Conservation (phyloP, 2,797 vertebrate genomes). For the Cyprinella venusta region DNA sequence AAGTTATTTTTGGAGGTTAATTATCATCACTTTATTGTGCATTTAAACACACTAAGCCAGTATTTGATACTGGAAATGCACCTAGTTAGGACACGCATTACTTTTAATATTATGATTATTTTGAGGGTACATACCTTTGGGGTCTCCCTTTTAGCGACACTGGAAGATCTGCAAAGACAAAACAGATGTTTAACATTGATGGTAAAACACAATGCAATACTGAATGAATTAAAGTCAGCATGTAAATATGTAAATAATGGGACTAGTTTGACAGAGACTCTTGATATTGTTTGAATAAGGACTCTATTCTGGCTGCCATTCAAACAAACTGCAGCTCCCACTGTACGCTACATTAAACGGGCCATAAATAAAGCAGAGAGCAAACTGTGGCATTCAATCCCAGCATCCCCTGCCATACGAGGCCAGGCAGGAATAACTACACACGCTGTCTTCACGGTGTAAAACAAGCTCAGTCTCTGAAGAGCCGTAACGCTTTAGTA, state of each 20-base stretch:
- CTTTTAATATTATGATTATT: background rate
- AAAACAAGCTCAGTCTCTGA: background rate
- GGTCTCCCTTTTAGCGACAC: slow-evolving; percentile 73
- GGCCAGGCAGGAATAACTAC: slow-evolving; percentile 21
- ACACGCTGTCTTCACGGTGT: slow-evolving; percentile 1
- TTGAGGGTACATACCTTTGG: slow-evolving; percentile 79
- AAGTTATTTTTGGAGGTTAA: background rate
- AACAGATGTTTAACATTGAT: background rate
- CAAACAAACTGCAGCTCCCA: slow-evolving; percentile 12
- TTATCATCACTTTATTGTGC: background rate
- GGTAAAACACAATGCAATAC: slow-evolving; percentile 1
- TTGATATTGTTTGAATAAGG: slow-evolving; percentile 7
- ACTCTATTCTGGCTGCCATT: slow-evolving; percentile 8
- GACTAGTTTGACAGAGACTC: background rate
- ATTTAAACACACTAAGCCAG: background rate
- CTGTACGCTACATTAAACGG: slow-evolving; percentile 23
- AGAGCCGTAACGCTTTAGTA: background rate
- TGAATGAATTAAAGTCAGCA: background rate
- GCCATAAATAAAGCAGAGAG: slow-evolving; percentile 42
- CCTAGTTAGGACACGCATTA: slow-evolving; percentile 9
- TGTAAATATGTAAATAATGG: background rate
- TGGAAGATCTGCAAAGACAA: slow-evolving; percentile 78
- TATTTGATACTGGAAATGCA: background rate
- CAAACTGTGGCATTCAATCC: slow-evolving; percentile 38
- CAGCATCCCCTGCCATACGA: slow-evolving; percentile 26